Base-by-base conservation (phyloP, 1,140 invertebrate species). In the Drosophila pandora region DNA sequence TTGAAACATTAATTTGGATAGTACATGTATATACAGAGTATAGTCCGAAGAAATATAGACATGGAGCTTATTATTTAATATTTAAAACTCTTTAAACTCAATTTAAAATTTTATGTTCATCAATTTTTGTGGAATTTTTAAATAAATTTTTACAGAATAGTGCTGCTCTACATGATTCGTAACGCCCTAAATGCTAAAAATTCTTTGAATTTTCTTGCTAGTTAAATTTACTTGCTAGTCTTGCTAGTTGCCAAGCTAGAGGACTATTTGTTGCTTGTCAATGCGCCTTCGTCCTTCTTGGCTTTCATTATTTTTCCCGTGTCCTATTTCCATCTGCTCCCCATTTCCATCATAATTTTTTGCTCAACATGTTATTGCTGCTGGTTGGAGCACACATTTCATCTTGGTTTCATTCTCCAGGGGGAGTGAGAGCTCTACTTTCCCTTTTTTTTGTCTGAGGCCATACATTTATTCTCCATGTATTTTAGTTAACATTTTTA, bases 401-500 rank as follows among this genome's bases (percentile, higher is more conserved):
- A 85, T 87, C 81, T 74, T 77, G 49, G 65, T 69, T 69, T 69
- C 65, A 69, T 61, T 68, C 41, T 21, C 41, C 13, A 43, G 41
- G 56, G 8, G 28, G 28, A 5, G 52, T 4, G 47, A 32, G 37
- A 25, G 25, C 49, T 47, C 17, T 52, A 77, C 82, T 87, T 76
- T 84, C 75, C 76, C 63, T 84, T 84, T 81, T 22, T 39, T 30
- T 64, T 73, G 23, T 69, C 47, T 56, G n/a, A 59, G 55, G 37
- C 60, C 79, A 67, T 50, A 79, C 32, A 57, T 47, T 10, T 61
- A 64, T 54, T 67, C 55, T 72, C 21, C 43, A 21, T 41, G 70
- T 67, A 76, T 49, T 76, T 81, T 50, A 71, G 73, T 80, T 64
- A 82, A 85, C 59, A 84, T 85, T 83, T 85, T 79, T 65, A 68